Evolutionary conservation across 2,888 invertebrate species (phyloP), one percentile per base, ranked within the genome.

Genomic region (Danaus chrysippus): DNA sequence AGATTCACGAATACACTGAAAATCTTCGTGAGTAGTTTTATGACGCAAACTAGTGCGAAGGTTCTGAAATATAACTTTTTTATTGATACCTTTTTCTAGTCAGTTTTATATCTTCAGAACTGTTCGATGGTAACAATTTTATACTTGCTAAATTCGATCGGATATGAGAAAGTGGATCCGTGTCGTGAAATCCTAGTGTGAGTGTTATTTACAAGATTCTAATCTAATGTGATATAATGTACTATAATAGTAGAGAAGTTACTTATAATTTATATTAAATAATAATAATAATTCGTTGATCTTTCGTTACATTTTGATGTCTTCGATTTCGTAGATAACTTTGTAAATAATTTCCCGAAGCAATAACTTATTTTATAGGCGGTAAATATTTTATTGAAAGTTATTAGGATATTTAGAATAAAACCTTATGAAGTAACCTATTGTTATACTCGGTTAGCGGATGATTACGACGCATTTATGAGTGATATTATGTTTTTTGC

Each of bases 191-290:
- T 66, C 56, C 59, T 69, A 63, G 68, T 64, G 65, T 69, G 61
- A 67, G 63, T 66, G 62, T 74, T 76, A 77, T 84, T 82, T 86
- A 87, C 87, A 86, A 87, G 70, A 89, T 88, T 89, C 88, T 89
- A 89, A 90, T 81, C 71, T 86, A 83, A 85, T 89, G 88, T 90
- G 90, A 90, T 90, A 90, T 83, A 83, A 79, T 79, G 69, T 75
- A 79, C 76, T 74, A 68, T 83, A 84, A 82, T 81, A 73, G 76
- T 72, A 73, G 74, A 82, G 82, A 77, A 68, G 70, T 77, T 73
- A n/a, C 59, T 10, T 59, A 44, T n/a, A 54, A 15, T 12, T 44
- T 43, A 23, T 13, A 56, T 23, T 0, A 41, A 41, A 44, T 58
- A 52, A 17, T 56, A 61, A 54, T 63, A 61, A 15, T 58, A 15